Conservation (phyloP, 2,888 invertebrate genomes). For the Lasioglossum figueresi region DNA sequence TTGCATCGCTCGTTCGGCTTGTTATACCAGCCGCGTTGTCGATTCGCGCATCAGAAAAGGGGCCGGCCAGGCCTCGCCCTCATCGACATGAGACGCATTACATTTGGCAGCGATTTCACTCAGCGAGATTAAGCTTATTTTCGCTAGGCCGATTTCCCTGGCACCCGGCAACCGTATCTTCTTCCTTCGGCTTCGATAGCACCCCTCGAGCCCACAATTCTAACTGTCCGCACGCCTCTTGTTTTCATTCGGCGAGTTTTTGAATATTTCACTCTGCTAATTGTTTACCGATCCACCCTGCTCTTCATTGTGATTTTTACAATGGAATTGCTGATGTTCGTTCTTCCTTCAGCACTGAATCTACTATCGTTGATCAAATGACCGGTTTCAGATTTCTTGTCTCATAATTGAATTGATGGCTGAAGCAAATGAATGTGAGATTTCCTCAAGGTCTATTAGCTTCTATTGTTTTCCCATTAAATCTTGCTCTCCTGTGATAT, state of each 20-base stretch:
- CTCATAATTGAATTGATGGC: too few relatives aligned
- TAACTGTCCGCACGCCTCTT: conserved; percentile 19
- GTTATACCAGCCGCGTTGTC: conserved; percentile 35
- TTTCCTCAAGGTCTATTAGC: too few relatives aligned
- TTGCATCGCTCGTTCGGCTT: conserved; percentile 9
- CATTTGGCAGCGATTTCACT: conserved; percentile 83
- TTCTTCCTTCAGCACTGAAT: neutral
- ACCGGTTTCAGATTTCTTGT: neutral
- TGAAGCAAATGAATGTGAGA: too few relatives aligned
- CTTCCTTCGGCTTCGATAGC: conserved; percentile 20
- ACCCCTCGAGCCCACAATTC: neutral
- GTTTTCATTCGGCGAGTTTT: neutral
- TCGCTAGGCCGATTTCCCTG: conserved; percentile 74
- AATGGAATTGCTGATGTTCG: neutral
- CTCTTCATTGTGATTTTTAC: neutral
- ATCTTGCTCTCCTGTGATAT: too few relatives aligned
- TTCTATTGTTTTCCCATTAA: too few relatives aligned
- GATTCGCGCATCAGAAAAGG: conserved; percentile 40
- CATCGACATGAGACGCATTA: conserved; percentile 79
- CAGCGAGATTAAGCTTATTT: conserved; percentile 83
- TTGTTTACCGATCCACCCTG: neutral
- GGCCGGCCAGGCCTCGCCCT: conserved; percentile 27
- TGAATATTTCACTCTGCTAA: neutral
- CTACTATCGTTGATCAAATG: neutral
- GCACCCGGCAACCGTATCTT: conserved; percentile 34